Conservation (phyloP, 2,113 vertebrate genomes). For the mouse (Mus musculus) region DNA sequence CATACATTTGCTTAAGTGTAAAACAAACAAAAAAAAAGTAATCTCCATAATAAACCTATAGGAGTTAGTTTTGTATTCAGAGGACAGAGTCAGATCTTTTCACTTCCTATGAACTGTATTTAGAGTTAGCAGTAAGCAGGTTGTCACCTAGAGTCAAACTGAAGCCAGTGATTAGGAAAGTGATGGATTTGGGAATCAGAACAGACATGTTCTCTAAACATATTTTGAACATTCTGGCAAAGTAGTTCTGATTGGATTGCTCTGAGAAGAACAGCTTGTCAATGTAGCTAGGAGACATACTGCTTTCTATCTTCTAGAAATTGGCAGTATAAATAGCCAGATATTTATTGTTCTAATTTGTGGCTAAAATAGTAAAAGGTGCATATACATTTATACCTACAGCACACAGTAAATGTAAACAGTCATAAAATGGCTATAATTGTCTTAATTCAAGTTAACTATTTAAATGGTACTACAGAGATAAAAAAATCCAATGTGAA, state of each 20-base stretch:
- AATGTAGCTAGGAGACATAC: neutral
- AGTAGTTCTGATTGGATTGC: neutral
- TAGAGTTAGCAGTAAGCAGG: constrained; percentile 57
- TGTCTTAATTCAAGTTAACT: neutral
- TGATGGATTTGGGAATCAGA: constrained; percentile 50
- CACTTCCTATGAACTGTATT: constrained; percentile 48
- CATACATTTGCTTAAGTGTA: constrained; percentile 2
- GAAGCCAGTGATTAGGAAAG: constrained; percentile 58
- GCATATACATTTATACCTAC: neutral
- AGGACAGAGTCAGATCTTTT: constrained; percentile 25
- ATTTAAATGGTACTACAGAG: neutral
- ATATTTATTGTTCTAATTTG: neutral
- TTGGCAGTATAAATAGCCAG: neutral
- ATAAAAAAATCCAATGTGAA: neutral
- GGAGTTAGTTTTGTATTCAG: constrained; percentile 60
- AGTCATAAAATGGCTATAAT: neutral
- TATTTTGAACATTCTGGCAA: constrained; percentile 26
- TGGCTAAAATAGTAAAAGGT: neutral
- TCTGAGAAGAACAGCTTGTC: neutral
- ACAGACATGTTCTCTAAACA: neutral
- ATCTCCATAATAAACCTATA: constrained; percentile 21
- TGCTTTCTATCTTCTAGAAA: neutral
- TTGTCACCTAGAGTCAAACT: neutral
- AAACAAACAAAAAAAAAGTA: neutral
- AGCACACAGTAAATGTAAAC: neutral